Evolutionary conservation across 2,888 invertebrate genomes (phyloP), one percentile per base, ranked within the genome.

Genomic region (Sussaba pulchella): DNA sequence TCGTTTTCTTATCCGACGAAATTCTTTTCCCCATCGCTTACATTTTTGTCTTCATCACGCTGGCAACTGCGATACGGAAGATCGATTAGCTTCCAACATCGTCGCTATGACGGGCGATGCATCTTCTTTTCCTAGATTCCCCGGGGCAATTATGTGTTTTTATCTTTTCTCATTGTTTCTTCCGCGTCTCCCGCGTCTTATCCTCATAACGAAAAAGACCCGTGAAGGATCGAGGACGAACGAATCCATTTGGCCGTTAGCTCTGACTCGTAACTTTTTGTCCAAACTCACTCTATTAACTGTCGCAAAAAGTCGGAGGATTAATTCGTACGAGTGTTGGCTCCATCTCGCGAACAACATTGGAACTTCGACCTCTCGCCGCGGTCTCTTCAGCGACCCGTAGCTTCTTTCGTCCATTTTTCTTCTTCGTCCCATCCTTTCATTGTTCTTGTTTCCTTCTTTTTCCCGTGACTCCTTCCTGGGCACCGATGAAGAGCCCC

Each of bases 21-120:
- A 24, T 21, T 54, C n/a, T 12, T n/a, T 0, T 9, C 21, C 10
- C 21, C n/a, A 54, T 26, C 52, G n/a, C 45, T 70, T 47, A 50
- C 59, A 66, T 39, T 70, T 70, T 70, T 39, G 21, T 26, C 54
- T 39, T 54, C 63, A 45, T 43, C 14, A 31, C 26, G 9, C 70
- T 54, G 24, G 31, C 43, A 74, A 64, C 61, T 47, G 54, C 67
- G 17, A 39, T n/a, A 47, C 50, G 21, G 45, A 80, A 80, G 79
- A 80, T 80, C 79, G 79, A 80, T 80, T 80, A 80, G 75, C 70
- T 64, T 63, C 71, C 61, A 52, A 52, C 70, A 64, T 79, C 75
- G 66, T 71, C 66, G 79, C 59, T 43, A n/a, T n/a, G 10, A 54
- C 47, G 59, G 59, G 75, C 52, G 41, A 75, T 80, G 71, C 79